phyloP scores from a whole-genome alignment of 2,113 vertebrate species.

The Sinocyclocheilus rhinocerous region DNA sequence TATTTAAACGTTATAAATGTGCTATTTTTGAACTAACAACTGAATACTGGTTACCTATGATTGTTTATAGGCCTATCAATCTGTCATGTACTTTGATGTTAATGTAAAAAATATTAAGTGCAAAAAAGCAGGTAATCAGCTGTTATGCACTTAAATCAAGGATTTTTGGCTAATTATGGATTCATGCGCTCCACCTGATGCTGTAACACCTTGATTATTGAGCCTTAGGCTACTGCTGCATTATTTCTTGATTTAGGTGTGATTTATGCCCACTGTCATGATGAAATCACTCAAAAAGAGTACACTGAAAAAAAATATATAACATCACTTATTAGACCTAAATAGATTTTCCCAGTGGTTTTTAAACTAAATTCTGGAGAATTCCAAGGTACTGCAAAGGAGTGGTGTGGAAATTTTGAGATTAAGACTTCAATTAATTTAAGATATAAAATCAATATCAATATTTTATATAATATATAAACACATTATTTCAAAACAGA shows the following conservation, averaged over 20 bases:
- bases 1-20: too few relatives aligned
- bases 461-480: too few relatives aligned
- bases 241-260: not conserved
- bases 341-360: not conserved
- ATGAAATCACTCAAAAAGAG: slow-evolving; percentile 20
- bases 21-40: too few relatives aligned
- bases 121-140: not conserved
- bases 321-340: not conserved
- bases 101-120: not conserved
- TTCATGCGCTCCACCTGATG: not conserved
- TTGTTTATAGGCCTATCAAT: slow-evolving; percentile 11
- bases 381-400: too few relatives aligned
- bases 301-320: not conserved
- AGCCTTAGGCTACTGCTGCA: not conserved
- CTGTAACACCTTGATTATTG: not conserved
- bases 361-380: too few relatives aligned
- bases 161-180: not conserved
- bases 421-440: too few relatives aligned
- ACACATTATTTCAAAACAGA: too few relatives aligned
- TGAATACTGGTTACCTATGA: too few relatives aligned
- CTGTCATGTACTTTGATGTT: slow-evolving; percentile 15
- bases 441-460: too few relatives aligned
- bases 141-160: not conserved
- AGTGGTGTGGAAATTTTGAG: too few relatives aligned
- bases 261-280: slow-evolving; percentile 2